Evolutionary conservation across 2,113 vertebrate species (phyloP), one percentile per base, ranked within the genome.

Genomic region (Stigmatopora nigra): DNA sequence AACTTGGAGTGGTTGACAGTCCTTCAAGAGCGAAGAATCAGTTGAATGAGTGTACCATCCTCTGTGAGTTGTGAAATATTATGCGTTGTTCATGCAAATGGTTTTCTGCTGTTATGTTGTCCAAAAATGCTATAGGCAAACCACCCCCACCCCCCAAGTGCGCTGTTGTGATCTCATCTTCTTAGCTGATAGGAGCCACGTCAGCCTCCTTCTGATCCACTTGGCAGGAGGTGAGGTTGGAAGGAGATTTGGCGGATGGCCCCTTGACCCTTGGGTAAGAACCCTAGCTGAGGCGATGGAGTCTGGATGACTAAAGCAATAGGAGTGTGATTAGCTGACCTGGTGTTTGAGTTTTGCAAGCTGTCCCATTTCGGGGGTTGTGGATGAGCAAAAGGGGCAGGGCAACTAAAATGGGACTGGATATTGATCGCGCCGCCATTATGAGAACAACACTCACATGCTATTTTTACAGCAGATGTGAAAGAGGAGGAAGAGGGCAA

Each of bases 271-370:
- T 82, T 81, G 83, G 86, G 84, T 82, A 81, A 81, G 76, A 77
- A 78, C 75, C 79, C 71, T 70, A 46, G 69, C 81, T 83, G 80
- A 77, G 79, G 78, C 81, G 58, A 59, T 48, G 72, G 83, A 79
- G 70, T 79, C 77, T 17, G 60, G 72, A 77, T 70, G 78, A 85
- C 80, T 84, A 78, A 79, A 80, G 83, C 82, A 75, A 78, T 81
- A 78, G 82, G 71, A 77, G 65, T 78, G 79, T 77, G 83, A 90
- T 88, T 88, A 88, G 89, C 88, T 90, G 89, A 90, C 86, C 82
- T 61, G 65, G 88, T 79, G 59, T 63, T 75, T 52, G 61, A 62
- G 69, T 89, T 91, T 83, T 90, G 90, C 90, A 91, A 90, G 90
- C 90, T 90, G 84, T 90, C 76, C 85, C 86, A 76, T 90, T 91